Base-by-base conservation (phyloP, 2,888 invertebrate genomes). In the Ophion slaviceki region DNA sequence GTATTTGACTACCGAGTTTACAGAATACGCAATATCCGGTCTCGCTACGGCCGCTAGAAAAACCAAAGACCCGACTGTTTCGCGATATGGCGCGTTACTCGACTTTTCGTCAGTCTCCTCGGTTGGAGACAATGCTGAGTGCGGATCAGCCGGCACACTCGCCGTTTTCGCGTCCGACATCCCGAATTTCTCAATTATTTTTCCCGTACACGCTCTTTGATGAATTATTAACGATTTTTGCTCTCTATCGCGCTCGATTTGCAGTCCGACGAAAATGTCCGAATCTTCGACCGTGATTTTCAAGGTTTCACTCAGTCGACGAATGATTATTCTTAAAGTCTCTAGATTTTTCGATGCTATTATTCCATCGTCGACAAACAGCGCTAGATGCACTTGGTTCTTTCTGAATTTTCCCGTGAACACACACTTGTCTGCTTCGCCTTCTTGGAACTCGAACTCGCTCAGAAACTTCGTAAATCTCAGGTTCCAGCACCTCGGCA, bases 381-480 rank as follows among this genome's bases (percentile, higher is more conserved):
- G 7, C 4, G 70, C 79, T 11, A 85, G 40, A n/a, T 86, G 64
- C 11, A 88, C 70, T 47, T 24, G 57, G 3, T 66, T 17, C 8
- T 62, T 8, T n/a, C 80, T 61, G 7, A 68, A 36, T 28, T 28
- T n/a, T 6, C 78, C 83, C 0, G 67, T 40, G n/a, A 84, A 86
- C 0, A 87, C 28, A 28, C 86, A 87, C 45, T 76, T 59, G 36
- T 86, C 84, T 2, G 77, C 82, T 47, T 84, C 67, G 53, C 70
- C 61, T 20, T 24, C 24, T 24, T 24, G 24, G 24, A 24, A 24
- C 24, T 24, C 24, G 24, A 24, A 24, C 24, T 24, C 24, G 24
- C 24, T 24, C 24, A 24, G 24, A 24, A 1, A 24, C 24, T 24
- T 24, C 24, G 24, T 24, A 79, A 20, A n/a, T 61, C 17, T n/a